Conservation (phyloP, 1,140 invertebrate species). For the Laupala kohalensis region DNA sequence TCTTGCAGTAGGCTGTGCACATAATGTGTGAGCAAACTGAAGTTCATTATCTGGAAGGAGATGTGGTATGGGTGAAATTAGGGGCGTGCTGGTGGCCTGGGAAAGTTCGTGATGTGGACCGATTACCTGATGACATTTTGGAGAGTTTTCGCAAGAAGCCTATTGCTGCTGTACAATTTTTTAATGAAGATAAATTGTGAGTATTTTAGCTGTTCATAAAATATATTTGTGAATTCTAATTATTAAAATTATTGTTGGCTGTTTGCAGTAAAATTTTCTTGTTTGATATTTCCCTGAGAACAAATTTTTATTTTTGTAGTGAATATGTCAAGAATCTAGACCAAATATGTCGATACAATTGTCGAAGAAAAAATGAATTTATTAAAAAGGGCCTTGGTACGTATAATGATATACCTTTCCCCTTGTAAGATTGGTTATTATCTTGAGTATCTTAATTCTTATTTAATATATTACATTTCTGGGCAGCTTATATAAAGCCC, state of each 20-base stretch:
- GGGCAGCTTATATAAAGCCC: too few species aligned
- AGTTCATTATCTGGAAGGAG: slow-evolving; percentile 49
- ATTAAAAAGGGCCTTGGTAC: slow-evolving; percentile 66
- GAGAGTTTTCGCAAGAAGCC: slow-evolving; percentile 45
- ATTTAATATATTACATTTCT: too few species aligned
- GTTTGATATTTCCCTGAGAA: not conserved
- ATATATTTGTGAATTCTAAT: not conserved
- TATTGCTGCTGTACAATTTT: slow-evolving; percentile 66
- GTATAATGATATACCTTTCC: too few species aligned
- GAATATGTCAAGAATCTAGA: slow-evolving; percentile 60
- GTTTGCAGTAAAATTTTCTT: not conserved
- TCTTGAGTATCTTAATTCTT: too few species aligned
- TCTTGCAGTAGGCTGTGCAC: not conserved
- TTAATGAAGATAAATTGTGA: slow-evolving; percentile 68
- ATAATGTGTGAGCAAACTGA: slow-evolving; percentile 46
- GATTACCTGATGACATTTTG: slow-evolving; percentile 43
- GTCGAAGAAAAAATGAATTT: slow-evolving; percentile 59
- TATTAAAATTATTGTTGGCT: not conserved
- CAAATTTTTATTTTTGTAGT: slow-evolving; percentile 37
- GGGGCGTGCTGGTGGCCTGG: slow-evolving; percentile 64
- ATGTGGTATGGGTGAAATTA: slow-evolving; percentile 71
- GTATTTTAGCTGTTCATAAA: slow-evolving; percentile 22
- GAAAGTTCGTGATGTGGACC: slow-evolving; percentile 47
- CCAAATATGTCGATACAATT: slow-evolving; percentile 61
- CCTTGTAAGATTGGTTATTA: too few species aligned